These are phyloP conservation scores for Brassicogethes aeneus DNA, from an alignment of 2,888 invertebrate species.

Conservation along the genomic window DNA sequence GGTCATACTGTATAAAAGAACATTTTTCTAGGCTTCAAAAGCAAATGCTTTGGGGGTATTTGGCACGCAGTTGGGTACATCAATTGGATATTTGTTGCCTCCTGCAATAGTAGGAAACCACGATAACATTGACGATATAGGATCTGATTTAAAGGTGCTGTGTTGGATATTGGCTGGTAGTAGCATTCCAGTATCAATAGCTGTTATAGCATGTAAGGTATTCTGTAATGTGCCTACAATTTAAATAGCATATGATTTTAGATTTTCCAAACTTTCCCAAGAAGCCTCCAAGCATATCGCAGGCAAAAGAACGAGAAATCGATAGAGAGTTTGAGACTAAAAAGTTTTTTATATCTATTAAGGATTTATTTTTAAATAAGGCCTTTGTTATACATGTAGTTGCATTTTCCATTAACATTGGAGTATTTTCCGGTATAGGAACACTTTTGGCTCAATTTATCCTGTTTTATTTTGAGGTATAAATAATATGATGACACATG, in stretches of 20 bases:
- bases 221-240: background rate
- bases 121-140: constrained; percentile 24
- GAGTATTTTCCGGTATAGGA: constrained; percentile 90
- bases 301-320: constrained; percentile 44
- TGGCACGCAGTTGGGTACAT: constrained; percentile 61
- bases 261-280: constrained; percentile 50
- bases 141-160: constrained; percentile 40
- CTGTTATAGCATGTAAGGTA: constrained; percentile 7
- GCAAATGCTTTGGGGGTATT: constrained; percentile 65
- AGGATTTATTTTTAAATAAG: constrained; percentile 62
- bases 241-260: constrained; percentile 24
- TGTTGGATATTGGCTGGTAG: constrained; percentile 48
- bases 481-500: too few relatives aligned
- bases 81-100: constrained; percentile 60
- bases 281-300: constrained; percentile 46
- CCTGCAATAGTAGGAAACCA: constrained; percentile 44
- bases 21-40: constrained; percentile 39
- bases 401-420: constrained; percentile 88
- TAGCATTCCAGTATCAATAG: constrained; percentile 40
- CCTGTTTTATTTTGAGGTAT: constrained; percentile 66
- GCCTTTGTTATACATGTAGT: constrained; percentile 72
- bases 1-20: background rate
- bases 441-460: constrained; percentile 85
- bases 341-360: constrained; percentile 55
- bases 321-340: constrained; percentile 43